Evolutionary conservation across 2,113 vertebrate species (phyloP).

Genomic region (Enhydra lutris): DNA sequence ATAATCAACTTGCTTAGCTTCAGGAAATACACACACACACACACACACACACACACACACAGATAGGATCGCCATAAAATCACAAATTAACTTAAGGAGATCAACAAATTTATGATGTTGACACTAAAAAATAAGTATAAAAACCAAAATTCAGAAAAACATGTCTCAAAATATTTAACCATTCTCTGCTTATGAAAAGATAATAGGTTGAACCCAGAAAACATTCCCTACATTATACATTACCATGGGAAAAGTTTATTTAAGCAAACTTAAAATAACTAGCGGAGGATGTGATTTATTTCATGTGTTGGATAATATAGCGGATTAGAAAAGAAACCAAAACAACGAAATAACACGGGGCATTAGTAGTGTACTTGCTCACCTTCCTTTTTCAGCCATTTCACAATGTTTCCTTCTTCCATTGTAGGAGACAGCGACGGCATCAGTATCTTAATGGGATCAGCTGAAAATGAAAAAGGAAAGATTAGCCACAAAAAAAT

Average conservation of each 20-base stretch:
- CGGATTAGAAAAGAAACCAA: neutral
- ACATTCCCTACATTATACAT: neutral
- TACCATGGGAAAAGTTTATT: neutral
- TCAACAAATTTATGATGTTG: neutral
- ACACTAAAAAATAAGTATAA: constrained; percentile 28
- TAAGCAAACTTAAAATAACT: constrained; percentile 10
- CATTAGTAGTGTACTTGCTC: constrained; percentile 40
- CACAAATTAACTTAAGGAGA: neutral
- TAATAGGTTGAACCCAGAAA: neutral
- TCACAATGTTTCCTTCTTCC: constrained; percentile 96
- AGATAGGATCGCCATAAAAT: neutral
- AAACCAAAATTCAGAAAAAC: neutral
- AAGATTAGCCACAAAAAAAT: constrained; percentile 26
- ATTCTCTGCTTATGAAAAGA: neutral
- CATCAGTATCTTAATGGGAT: constrained; percentile 92
- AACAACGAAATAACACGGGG: neutral
- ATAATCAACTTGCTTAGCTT: neutral
- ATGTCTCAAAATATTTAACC: neutral
- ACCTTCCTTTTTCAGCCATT: constrained; percentile 99
- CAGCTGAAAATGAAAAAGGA: constrained; percentile 81
- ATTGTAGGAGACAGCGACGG: constrained; percentile 98
- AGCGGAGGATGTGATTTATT: neutral
- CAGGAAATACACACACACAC: neutral
- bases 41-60: neutral
- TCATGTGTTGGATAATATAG: neutral